Evolutionary conservation across 37 sponge, comb jelly and placozoan genomes (phyloP).

Genomic region (Theonella swinhoei): DNA sequence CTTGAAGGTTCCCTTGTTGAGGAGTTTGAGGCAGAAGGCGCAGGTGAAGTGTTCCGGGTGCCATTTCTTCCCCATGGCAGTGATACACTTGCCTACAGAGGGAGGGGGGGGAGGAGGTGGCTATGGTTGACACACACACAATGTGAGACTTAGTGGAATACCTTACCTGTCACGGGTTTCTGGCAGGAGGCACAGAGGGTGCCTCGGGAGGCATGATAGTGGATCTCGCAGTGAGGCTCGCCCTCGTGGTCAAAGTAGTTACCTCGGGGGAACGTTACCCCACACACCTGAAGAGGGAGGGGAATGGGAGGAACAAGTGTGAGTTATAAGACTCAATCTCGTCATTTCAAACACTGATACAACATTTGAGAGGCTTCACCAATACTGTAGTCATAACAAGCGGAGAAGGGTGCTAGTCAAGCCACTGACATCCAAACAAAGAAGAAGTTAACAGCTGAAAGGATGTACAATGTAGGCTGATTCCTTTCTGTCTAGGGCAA

Average conservation of each 20-base stretch:
- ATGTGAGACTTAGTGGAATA: neutral
- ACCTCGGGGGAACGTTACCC: slow-evolving; percentile 83
- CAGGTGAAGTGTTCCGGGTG: slow-evolving; percentile 99
- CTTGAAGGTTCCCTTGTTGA: slow-evolving; percentile 96
- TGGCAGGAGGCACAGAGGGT: slow-evolving; percentile 93
- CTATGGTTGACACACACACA: neutral
- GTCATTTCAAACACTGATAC: too few relatives aligned
- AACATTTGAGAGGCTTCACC: too few relatives aligned
- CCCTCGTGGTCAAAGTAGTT: slow-evolving; percentile 96
- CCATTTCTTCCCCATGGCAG: slow-evolving; percentile 95
- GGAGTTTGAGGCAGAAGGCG: slow-evolving; percentile 94
- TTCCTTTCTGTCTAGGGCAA: too few relatives aligned
- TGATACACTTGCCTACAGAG: slow-evolving; percentile 76
- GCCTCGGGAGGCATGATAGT: slow-evolving; percentile 92
- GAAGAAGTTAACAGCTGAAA: too few relatives aligned
- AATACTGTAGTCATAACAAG: too few relatives aligned
- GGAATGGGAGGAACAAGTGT: too few relatives aligned
- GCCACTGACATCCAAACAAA: too few relatives aligned
- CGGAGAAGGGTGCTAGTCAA: too few relatives aligned
- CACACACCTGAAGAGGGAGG: slow-evolving; percentile 74
- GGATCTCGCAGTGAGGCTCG: slow-evolving; percentile 97
- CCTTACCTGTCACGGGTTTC: slow-evolving; percentile 87
- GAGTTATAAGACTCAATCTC: too few relatives aligned
- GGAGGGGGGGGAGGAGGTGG: slow-evolving; percentile 16
- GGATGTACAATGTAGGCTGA: too few relatives aligned